phyloP scores from a whole-genome alignment of 2,888 invertebrate genomes.

The Hypsopygia costalis region DNA sequence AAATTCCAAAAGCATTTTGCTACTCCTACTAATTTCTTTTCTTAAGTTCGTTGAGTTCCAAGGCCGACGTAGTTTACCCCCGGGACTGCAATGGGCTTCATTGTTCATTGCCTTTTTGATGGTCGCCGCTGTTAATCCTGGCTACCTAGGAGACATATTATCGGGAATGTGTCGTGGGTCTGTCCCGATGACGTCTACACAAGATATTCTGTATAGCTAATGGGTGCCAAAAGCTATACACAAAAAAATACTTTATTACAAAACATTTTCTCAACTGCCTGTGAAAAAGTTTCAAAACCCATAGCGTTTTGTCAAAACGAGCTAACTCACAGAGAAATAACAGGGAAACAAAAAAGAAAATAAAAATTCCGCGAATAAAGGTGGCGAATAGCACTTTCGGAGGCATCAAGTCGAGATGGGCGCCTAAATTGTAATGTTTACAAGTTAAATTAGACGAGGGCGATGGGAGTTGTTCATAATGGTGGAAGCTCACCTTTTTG shows the following conservation, averaged over 20 bases:
- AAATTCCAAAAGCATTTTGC: no score
- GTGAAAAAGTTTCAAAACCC: constrained; percentile 4
- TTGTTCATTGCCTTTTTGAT: no score
- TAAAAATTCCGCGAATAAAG: constrained; percentile 57
- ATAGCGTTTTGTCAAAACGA: constrained; percentile 28
- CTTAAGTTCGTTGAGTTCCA: no score
- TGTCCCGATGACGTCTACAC: no score
- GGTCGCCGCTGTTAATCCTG: no score
- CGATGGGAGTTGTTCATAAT: constrained; percentile 65
- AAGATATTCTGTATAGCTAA: no score
- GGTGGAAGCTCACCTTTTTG: constrained; percentile 57
- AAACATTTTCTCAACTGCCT: neutral
- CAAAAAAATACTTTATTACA: neutral
- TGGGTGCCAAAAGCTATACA: no score
- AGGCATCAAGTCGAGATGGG: constrained; percentile 65
- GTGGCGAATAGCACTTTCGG: constrained; percentile 62
- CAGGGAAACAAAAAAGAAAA: constrained; percentile 52
- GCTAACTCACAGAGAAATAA: constrained; percentile 52
- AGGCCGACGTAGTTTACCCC: no score
- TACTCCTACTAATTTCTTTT: no score
- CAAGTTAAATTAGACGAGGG: constrained; percentile 73
- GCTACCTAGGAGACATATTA: no score
- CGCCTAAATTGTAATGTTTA: constrained; percentile 72
- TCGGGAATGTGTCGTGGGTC: no score
- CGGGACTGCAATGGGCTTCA: no score